Evolutionary conservation across 2,797 vertebrate genomes (phyloP).

Genomic region (Lycodopsis pacificus): DNA sequence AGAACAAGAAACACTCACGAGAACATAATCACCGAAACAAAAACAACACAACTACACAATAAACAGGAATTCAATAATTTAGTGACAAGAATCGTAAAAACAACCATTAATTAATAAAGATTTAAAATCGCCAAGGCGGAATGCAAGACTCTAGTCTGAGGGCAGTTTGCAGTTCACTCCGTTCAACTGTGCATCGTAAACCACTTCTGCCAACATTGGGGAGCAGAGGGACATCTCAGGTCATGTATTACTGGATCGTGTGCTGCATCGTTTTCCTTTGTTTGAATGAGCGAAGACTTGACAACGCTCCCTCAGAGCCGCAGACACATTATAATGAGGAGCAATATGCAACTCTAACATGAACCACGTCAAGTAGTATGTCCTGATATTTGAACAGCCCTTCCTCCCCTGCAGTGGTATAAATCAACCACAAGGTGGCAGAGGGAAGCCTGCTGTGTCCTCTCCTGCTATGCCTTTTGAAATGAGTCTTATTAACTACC

Average conservation of each 20-base stretch:
- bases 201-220: neutral
- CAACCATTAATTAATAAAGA: neutral
- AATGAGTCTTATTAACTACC: slow-evolving; percentile 64
- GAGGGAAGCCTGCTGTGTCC: slow-evolving; percentile 53
- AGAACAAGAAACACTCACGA: neutral
- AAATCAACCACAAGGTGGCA: slow-evolving; percentile 77
- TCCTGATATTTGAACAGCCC: neutral
- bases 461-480: slow-evolving; percentile 38
- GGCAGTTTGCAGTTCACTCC: neutral
- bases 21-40: neutral
- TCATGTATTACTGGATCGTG: neutral
- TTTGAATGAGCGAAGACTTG: neutral
- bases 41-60: neutral
- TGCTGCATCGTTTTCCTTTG: neutral
- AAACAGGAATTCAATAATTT: neutral
- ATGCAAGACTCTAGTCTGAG: neutral
- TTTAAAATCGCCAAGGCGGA: neutral
- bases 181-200: too few species aligned
- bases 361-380: neutral
- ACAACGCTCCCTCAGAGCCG: neutral
- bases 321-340: too few species aligned
- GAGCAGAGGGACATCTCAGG: neutral
- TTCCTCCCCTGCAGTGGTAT: slow-evolving; percentile 52
- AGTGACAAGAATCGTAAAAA: neutral
- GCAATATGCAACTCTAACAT: neutral